phyloP scores from a whole-genome alignment of 1,140 invertebrate genomes.

The Lucilia sericata region DNA sequence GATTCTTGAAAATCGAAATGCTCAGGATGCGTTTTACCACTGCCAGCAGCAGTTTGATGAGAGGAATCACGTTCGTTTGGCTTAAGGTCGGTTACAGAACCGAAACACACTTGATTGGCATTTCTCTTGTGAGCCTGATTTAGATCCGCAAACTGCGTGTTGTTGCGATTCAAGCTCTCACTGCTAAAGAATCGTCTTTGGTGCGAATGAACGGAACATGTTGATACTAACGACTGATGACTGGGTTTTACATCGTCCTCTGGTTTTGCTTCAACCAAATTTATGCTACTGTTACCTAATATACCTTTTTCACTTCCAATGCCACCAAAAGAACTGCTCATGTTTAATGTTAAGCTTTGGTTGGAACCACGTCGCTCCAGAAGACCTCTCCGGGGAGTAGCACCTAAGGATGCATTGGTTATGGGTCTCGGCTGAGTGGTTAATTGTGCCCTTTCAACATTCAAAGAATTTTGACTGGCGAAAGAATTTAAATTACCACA shows the following conservation, averaged over 20 bases:
- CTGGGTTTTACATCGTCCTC: background rate
- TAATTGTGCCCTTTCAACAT: constrained; percentile 52
- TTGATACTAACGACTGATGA: constrained; percentile 18
- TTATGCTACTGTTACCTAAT: constrained; percentile 42
- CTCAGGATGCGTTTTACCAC: constrained; percentile 6
- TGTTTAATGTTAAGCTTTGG: constrained; percentile 83
- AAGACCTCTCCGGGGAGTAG: constrained; percentile 75
- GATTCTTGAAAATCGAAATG: constrained; percentile 47
- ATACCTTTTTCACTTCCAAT: constrained; percentile 44
- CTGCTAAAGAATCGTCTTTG: constrained; percentile 67
- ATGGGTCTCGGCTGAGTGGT: constrained; percentile 51
- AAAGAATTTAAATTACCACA: constrained; percentile 70
- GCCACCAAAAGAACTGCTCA: constrained; percentile 58
- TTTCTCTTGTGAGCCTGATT: constrained; percentile 53
- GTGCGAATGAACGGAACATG: constrained; percentile 69
- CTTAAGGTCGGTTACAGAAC: constrained; percentile 63
- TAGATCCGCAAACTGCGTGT: constrained; percentile 52
- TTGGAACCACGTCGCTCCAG: constrained; percentile 86
- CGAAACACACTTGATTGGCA: constrained; percentile 57
- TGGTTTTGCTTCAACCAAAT: constrained; percentile 42
- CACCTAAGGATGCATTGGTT: constrained; percentile 46
- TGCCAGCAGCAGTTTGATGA: background rate
- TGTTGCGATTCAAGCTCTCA: constrained; percentile 61
- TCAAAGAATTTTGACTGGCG: constrained; percentile 70
- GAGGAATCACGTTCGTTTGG: constrained; percentile 49